Evolutionary conservation across 1,140 invertebrate genomes (phyloP).

Genomic region (Zaprionus kolodkinae): DNA sequence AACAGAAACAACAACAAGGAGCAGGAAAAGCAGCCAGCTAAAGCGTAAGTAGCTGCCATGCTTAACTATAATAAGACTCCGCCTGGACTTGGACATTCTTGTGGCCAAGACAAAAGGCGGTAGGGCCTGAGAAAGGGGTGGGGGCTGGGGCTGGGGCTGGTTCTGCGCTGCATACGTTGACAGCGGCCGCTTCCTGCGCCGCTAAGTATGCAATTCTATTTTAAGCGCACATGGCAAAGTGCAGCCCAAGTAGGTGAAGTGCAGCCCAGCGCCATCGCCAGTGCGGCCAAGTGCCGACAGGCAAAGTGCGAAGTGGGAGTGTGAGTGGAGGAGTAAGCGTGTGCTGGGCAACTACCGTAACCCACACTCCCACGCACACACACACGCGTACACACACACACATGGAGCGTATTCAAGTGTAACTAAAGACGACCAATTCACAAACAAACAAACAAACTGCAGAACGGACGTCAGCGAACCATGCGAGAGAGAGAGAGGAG

Average conservation of each 20-base stretch:
- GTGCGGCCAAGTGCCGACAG: conserved; percentile 46
- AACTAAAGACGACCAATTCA: conserved; percentile 82
- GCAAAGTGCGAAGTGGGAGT: conserved; percentile 1
- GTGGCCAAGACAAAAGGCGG: conserved; percentile 55
- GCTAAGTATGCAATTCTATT: conserved; percentile 81
- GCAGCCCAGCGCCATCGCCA: conserved; percentile 40
- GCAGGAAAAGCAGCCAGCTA: conserved; percentile 37
- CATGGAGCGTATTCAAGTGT: conserved; percentile 78
- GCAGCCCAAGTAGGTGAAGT: conserved; percentile 72
- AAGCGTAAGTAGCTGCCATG: conserved; percentile 67
- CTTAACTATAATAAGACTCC: conserved; percentile 78
- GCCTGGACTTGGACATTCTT: conserved; percentile 52
- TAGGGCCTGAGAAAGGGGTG: conserved; percentile 13
- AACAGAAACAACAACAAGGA: conserved; percentile 33
- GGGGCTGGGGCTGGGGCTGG: conserved; percentile 20
- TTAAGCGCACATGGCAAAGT: conserved; percentile 67
- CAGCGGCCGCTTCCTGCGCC: conserved; percentile 67
- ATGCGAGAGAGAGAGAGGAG: conserved; percentile 14
- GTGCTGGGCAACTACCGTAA: conserved; percentile 46
- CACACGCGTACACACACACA: conserved; percentile 40
- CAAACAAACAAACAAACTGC: conserved; percentile 65
- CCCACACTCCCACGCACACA: conserved; percentile 46
- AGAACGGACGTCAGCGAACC: conserved; percentile 59
- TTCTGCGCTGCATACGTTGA: conserved; percentile 31
- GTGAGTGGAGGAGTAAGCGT: neutral